Base-by-base conservation (phyloP, 2,113 vertebrate genomes). In the Strix aluco region DNA sequence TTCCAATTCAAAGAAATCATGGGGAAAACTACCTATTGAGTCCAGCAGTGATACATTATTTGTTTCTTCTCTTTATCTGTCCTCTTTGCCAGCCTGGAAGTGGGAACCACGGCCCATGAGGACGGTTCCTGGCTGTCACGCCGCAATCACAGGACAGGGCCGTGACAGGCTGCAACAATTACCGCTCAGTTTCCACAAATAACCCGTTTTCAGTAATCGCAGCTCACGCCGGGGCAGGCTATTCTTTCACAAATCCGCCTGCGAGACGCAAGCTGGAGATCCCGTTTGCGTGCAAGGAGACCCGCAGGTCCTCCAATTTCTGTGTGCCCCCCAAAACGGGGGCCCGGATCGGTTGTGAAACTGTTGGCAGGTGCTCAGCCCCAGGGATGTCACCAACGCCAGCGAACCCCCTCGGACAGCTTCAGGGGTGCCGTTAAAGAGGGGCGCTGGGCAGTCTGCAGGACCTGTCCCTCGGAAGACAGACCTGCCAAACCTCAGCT, bases 131-230 rank as follows among this genome's bases (percentile, higher is more conserved):
- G 42, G 51, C 21, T 59, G 44, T 81, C 75, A 80, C 0, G 1
- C 42, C 29, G 18, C 2, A 1, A 21, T 67, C 42, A 14, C 42
- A 86, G 63, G 54, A 54, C 42, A 22, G 16, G 22, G 15, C 20
- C 0, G 0, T 1, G 1, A 58, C 13, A 30, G 7, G 8, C 36
- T 30, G 88, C 47, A 46, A 49, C 36, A 44, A 6, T 17, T 11
- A 38, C 42, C 0, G 1, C 51, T 62, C 36, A 8, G 20, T 47
- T 71, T n/a, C 46, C 80, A 81, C 29, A 32, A 52, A 62, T 12
- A 36, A 66, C 5, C 5, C 1, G 0, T 16, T 44, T 30, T 38
- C 42, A 14, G 11, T 21, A 54, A 6, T 11, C 15, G 42, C 42
- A 58, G 59, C 20, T 74, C 59, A 27, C 0, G 0, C 27, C 19